Base-by-base conservation (phyloP, 2,888 invertebrate genomes). In the Microchrysa polita region DNA sequence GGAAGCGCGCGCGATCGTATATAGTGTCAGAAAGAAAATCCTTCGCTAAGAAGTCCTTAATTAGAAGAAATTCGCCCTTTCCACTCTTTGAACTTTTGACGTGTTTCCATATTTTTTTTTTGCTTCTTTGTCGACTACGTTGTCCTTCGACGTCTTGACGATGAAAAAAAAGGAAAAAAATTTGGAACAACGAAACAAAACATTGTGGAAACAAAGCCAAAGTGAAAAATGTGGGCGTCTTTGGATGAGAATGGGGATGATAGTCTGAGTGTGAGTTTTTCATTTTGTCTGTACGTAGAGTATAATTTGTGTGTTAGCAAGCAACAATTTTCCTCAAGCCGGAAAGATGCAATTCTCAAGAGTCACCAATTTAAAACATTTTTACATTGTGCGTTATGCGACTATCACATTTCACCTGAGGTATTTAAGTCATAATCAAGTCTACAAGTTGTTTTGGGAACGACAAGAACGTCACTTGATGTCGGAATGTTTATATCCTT, bases 41-140 rank as follows among this genome's bases (percentile, higher is more conserved):
- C 55, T 55, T 10, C 20, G 14, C 20, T 55, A 20, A 16, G 16
- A 61, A 61, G 61, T 40, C 42, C 34, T 61, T 61, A 61, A 61
- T 61, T 61, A 61, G 61, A 61, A 34, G 34, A 61, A 61, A 61
- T 61, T 59, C 23, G 23, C 59, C 23, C 59, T 59, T 22, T 61
- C 16, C 34, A 1, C 34, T 42, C 10, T 48, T 2, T 20, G 18
- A 55, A 55, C 27, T 34, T 34, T 34, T 7, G 27, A 34, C 27
- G 27, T 20, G 5, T 55, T 55, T n/a, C 20, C n/a, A n/a, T n/a
- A 10, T 55, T 55, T 55, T 16, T 55, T 55, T 55, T 55, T 55
- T 4, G 5, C 14, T 48, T 48, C 48, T n/a, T 10, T 42, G n/a
- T n/a, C n/a, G n/a, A n/a, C n/a, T n/a, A n/a, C 27, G 10, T 55